Percentiles rank a stretch among this genome's conserved stretches.
Evolutionary conservation across 2,113 vertebrate species (phyloP).

Genomic region (Platichthys stellatus): DNA sequence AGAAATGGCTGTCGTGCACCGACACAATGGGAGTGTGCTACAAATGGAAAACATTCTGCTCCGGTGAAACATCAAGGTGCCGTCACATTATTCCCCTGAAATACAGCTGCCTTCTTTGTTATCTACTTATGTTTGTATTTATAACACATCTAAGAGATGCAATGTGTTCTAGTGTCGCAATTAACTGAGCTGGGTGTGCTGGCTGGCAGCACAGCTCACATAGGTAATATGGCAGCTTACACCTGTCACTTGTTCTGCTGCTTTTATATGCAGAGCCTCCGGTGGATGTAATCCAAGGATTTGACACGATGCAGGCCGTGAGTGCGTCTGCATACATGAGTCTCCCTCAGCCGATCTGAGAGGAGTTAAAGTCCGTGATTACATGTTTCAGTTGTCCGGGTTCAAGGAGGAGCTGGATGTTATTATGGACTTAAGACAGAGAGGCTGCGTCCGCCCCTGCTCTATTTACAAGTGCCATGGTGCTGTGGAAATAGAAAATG

Average conservation of each 20-base stretch:
- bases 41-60: conserved; percentile 40
- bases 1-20: neutral
- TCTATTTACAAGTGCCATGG: neutral
- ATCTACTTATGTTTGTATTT: conserved; percentile 35
- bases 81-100: conserved; percentile 23
- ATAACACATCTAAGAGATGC: conserved; percentile 27
- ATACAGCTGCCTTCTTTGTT: conserved; percentile 18
- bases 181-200: conserved; percentile 52
- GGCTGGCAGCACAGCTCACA: conserved; percentile 55
- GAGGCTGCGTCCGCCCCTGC: conserved; percentile 9
- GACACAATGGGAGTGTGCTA: conserved; percentile 5
- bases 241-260: conserved; percentile 71
- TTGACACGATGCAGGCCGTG: conserved; percentile 52
- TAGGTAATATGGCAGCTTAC: conserved; percentile 73
- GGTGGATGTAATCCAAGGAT: conserved; percentile 79
- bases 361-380: conserved; percentile 46
- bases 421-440: conserved; percentile 1
- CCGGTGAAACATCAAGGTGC: conserved; percentile 37
- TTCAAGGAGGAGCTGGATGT: conserved; percentile 43
- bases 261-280: conserved; percentile 64
- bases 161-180: conserved; percentile 40
- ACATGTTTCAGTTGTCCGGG: conserved; percentile 30
- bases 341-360: conserved; percentile 32
- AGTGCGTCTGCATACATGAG: conserved; percentile 26
- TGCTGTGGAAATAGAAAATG: neutral